Evolutionary conservation across 1,140 invertebrate species (phyloP), one percentile per base, ranked within the genome.

Genomic region (Zaprionus davidi): DNA sequence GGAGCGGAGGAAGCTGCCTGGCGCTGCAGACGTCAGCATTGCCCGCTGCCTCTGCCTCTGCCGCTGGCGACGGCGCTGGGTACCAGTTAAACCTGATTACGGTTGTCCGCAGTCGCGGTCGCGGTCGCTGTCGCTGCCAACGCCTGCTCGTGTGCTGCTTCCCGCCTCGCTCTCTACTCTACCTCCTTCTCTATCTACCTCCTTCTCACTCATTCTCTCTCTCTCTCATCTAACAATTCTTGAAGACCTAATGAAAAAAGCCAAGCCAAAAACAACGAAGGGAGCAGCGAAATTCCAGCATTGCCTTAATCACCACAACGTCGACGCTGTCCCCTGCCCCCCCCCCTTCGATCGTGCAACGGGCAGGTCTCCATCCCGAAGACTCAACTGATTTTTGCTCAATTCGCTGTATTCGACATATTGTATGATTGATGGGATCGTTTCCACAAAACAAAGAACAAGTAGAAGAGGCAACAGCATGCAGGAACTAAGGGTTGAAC

Each of bases 41-140:
- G 60, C 46, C 46, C 57, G 65, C 28, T 34, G 31, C 28, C 46
- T 17, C 41, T 17, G 41, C 41, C n/a, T 17, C 46, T 22, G 46
- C 46, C 20, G 46, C 56, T 70, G 46, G 44, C 26, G 55, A 76
- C 71, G 76, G 66, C 65, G 72, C 75, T 67, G 55, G n/a, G 77
- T 87, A 87, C 84, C 84, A 87, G 84, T 87, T 83, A 81, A 87
- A 87, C 84, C 84, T 83, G 83, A 87, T 87, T 87, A 87, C 79
- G 76, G 64, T 70, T 66, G 66, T 36, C 76, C 59, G 79, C 66
- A 55, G 71, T 28, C 58, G 70, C 53, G 59, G 71, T 28, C 58
- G 70, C 53, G 59, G 41, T 44, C 66, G 57, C 62, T 20, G n/a
- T 12, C 56, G 22, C 58, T 24, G 49, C 28, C 26, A 9, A 38